phyloP scores from a whole-genome alignment of 2,888 invertebrate genomes.

The Phorcus lineatus region DNA sequence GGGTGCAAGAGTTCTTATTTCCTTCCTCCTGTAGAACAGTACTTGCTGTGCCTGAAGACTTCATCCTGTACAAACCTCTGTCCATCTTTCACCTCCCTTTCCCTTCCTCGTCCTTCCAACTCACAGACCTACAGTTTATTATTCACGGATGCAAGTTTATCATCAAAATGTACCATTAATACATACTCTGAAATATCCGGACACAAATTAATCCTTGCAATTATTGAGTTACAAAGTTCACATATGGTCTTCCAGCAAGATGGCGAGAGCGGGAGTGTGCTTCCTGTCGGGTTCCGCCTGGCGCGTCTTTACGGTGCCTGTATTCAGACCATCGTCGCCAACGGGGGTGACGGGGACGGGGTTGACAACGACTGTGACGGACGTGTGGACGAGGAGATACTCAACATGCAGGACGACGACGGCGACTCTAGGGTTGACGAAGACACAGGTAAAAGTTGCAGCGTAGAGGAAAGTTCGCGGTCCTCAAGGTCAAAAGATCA shows the following conservation, averaged over 20 bases:
- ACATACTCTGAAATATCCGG: constrained; percentile 16
- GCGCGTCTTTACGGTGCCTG: constrained; percentile 51
- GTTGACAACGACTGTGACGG: constrained; percentile 62
- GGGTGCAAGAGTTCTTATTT: constrained; percentile 34
- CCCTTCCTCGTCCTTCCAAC: neutral
- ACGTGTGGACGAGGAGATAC: constrained; percentile 48
- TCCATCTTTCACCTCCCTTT: constrained; percentile 31
- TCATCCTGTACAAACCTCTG: constrained; percentile 31
- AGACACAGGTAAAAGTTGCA: constrained; percentile 39
- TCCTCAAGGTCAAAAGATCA: neutral
- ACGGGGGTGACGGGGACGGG: constrained; percentile 53
- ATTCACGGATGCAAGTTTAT: constrained; percentile 29
- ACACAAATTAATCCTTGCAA: constrained; percentile 28
- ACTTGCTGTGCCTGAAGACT: constrained; percentile 37
- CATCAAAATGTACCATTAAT: constrained; percentile 13
- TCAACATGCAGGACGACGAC: constrained; percentile 49
- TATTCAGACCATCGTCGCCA: constrained; percentile 31
- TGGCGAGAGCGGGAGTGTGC: constrained; percentile 43
- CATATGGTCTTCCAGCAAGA: constrained; percentile 41
- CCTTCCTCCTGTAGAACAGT: constrained; percentile 46
- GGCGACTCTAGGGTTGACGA: constrained; percentile 49
- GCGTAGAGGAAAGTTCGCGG: neutral
- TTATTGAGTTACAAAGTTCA: constrained; percentile 38
- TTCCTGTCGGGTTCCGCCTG: constrained; percentile 51
- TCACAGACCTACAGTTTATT: constrained; percentile 14